Conservation (phyloP, 1,140 invertebrate species). For the Octopus bimaculoides region DNA sequence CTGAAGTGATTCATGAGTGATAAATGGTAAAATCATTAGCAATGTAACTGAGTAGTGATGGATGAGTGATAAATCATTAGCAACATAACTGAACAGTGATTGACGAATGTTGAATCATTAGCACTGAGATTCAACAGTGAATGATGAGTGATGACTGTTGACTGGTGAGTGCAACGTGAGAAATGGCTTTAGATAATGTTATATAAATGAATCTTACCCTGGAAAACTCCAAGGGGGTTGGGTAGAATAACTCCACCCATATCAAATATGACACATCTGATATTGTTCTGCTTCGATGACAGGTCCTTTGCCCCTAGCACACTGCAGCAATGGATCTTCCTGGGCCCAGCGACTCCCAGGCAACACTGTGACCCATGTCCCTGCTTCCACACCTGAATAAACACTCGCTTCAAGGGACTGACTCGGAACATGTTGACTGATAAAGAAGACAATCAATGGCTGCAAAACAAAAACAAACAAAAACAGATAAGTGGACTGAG, state of each 20-base stretch:
- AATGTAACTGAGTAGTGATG: no score
- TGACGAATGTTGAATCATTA: no score
- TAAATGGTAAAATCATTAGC: no score
- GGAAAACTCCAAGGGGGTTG: constrained; percentile 44
- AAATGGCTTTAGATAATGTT: no score
- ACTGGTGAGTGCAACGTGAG: no score
- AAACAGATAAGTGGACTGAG: no score
- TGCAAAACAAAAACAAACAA: background rate
- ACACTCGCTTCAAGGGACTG: background rate
- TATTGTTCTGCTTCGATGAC: background rate
- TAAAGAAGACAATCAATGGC: background rate
- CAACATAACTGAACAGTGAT: no score
- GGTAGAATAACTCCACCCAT: constrained; percentile 57
- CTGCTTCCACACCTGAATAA: background rate
- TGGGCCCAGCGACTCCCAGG: no score
- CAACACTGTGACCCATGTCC: background rate
- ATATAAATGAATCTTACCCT: constrained; percentile 29
- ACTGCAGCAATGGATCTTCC: background rate
- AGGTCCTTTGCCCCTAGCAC: background rate
- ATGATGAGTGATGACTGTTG: no score
- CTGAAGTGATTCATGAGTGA: no score
- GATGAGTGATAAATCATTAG: no score
- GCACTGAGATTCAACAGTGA: no score
- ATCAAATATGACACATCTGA: constrained; percentile 57
- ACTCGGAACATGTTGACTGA: background rate